Conservation (phyloP, 2,797 vertebrate species). For the Oophaga sylvatica region DNA sequence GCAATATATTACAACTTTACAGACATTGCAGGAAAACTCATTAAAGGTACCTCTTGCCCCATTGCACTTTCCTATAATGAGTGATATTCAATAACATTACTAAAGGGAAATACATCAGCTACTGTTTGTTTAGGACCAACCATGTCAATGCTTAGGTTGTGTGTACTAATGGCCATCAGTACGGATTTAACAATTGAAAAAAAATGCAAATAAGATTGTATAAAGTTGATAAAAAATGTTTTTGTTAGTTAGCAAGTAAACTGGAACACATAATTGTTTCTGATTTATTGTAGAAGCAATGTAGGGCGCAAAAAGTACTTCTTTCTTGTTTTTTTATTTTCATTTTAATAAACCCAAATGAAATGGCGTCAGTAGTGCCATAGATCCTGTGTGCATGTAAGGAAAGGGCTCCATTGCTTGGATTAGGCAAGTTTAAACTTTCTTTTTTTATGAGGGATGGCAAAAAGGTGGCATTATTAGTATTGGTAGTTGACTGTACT, state of each 20-base stretch:
- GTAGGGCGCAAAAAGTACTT: too few relatives aligned
- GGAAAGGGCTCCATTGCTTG: too few relatives aligned
- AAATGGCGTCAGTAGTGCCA: too few relatives aligned
- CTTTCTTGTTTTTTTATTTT: too few relatives aligned
- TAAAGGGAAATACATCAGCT: background rate
- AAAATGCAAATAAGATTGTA: too few relatives aligned
- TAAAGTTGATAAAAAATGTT: background rate
- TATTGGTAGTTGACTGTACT: too few relatives aligned
- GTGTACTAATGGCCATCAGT: background rate
- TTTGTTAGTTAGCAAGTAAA: background rate
- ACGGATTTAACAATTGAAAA: background rate
- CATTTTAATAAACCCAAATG: too few relatives aligned
- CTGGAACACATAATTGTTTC: background rate
- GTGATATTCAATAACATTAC: constrained; percentile 5
- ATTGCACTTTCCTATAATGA: background rate
- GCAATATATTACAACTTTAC: constrained; percentile 4
- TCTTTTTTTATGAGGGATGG: too few relatives aligned
- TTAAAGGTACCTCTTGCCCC: background rate
- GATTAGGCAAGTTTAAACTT: too few relatives aligned
- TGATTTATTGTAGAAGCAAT: background rate
- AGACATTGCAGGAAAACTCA: background rate
- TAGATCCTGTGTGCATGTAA: too few relatives aligned
- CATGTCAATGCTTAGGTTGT: background rate
- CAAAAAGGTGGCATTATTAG: too few relatives aligned
- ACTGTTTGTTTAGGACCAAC: constrained; percentile 4